phyloP scores from a whole-genome alignment of 2,797 vertebrate genomes.

The Cephalopachus bancanus region DNA sequence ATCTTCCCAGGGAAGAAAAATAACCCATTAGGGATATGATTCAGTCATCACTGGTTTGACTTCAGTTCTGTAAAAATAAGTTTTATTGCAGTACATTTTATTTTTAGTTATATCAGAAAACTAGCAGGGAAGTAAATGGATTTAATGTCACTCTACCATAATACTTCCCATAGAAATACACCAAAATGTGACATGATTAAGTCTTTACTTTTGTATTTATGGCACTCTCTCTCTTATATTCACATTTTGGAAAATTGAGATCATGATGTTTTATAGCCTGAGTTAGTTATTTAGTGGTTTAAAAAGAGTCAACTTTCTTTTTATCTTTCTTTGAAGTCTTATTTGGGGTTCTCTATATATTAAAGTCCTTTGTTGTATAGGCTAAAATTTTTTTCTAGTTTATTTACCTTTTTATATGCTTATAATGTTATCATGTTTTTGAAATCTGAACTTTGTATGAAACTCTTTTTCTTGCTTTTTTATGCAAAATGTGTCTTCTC shows the following conservation, averaged over 20 bases:
- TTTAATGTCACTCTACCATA: background rate
- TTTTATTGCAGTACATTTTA: constrained; percentile 31
- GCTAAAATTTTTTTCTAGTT: constrained; percentile 19
- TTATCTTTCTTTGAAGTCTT: background rate
- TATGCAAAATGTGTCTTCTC: background rate
- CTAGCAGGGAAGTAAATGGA: background rate
- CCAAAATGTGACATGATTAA: background rate
- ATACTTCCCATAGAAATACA: background rate
- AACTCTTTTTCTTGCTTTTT: background rate
- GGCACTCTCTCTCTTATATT: background rate
- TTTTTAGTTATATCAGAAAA: constrained; percentile 55
- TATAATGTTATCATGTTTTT: constrained; percentile 30
- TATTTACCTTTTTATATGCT: constrained; percentile 43
- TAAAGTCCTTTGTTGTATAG: background rate
- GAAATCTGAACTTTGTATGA: constrained; percentile 57
- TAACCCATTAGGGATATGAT: background rate
- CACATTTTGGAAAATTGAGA: constrained; percentile 25
- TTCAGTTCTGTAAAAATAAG: constrained; percentile 53
- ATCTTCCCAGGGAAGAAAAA: constrained; percentile 38
- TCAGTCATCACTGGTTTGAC: constrained; percentile 28
- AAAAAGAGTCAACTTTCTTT: background rate
- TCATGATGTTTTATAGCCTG: constrained; percentile 8
- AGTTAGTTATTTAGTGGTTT: background rate
- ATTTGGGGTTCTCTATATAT: constrained; percentile 14
- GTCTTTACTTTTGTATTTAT: constrained; percentile 26